These are phyloP conservation scores for Papilio elwesi DNA, from an alignment of 2,888 invertebrate species.

Conservation along the genomic window DNA sequence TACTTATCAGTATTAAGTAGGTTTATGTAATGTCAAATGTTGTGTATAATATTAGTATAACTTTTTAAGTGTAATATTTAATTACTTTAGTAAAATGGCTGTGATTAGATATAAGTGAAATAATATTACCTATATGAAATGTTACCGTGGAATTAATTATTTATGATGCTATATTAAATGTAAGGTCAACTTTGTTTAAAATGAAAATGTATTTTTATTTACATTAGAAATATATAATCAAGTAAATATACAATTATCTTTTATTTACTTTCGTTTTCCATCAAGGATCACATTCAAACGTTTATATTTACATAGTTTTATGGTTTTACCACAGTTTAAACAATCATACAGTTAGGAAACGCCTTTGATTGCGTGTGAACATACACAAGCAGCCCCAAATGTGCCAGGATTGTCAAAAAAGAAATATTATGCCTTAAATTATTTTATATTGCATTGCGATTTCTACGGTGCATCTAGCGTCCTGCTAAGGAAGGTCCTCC, in stretches of 20 bases:
- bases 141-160: slow-evolving; percentile 35
- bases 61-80: background rate
- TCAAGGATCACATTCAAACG: too few species aligned
- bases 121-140: slow-evolving; percentile 25
- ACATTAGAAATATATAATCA: slow-evolving; percentile 18
- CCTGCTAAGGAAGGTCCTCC: too few species aligned
- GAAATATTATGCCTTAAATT: too few species aligned
- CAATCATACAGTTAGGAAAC: too few species aligned
- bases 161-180: slow-evolving; percentile 25
- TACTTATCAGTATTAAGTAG: slow-evolving; percentile 47
- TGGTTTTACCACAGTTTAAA: too few species aligned
- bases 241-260: background rate
- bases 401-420: background rate
- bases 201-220: slow-evolving; percentile 9
- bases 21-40: background rate
- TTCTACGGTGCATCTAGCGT: too few species aligned
- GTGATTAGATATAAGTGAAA: slow-evolving; percentile 44
- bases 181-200: slow-evolving; percentile 15
- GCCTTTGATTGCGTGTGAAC: too few species aligned
- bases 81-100: slow-evolving; percentile 44
- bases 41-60: background rate
- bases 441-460: too few species aligned
- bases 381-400: too few species aligned
- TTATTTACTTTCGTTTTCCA: background rate
- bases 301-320: too few species aligned